Evolutionary conservation across 2,113 vertebrate genomes (phyloP).

Genomic region (Cephalopterus ornatus): DNA sequence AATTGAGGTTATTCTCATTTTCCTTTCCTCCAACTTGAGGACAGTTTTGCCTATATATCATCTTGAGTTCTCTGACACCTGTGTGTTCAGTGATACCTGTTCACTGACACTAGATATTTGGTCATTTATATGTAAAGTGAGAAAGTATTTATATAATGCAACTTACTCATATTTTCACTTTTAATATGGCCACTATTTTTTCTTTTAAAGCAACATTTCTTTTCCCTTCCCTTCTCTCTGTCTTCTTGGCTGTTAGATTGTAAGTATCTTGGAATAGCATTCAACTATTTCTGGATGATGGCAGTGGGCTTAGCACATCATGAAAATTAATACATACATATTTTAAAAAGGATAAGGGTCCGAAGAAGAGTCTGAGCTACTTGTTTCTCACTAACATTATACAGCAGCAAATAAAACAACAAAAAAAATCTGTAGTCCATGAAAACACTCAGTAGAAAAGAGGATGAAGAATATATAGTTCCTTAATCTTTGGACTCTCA

Average conservation of each 20-base stretch:
- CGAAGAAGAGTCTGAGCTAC: neutral
- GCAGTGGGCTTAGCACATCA: neutral
- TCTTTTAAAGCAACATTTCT: neutral
- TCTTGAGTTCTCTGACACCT: neutral
- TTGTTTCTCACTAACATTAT: neutral
- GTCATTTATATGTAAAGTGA: neutral
- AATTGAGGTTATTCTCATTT: neutral
- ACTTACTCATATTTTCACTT: neutral
- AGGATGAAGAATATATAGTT: neutral
- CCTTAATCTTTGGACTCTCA: neutral
- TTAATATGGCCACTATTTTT: neutral
- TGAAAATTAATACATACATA: neutral
- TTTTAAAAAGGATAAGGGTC: neutral
- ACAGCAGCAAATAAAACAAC: neutral
- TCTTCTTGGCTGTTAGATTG: neutral
- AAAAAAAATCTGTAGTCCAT: neutral
- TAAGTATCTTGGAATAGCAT: neutral
- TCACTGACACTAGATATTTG: neutral
- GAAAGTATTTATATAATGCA: neutral
- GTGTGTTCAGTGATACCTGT: neutral
- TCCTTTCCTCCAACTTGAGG: neutral
- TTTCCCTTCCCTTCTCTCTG: neutral
- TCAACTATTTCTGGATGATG: slow-evolving; percentile 1
- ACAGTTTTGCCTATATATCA: neutral
- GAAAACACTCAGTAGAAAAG: neutral